These are phyloP conservation scores for Drosophila pandora DNA, from an alignment of 1,140 invertebrate genomes.

Conservation along the genomic window DNA sequence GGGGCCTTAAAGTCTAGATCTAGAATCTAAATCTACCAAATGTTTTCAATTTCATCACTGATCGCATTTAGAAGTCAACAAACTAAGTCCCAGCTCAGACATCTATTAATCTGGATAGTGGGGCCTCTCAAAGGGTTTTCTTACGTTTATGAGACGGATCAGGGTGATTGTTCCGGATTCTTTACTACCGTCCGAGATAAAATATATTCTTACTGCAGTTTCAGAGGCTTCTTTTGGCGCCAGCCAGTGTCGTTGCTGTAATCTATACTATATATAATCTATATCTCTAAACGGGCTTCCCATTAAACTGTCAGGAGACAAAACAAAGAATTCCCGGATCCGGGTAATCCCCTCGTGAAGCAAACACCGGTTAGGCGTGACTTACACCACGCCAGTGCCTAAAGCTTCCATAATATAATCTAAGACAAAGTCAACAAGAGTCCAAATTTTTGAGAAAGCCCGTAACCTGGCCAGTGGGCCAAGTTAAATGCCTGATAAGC, in stretches of 20 bases:
- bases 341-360: slow-evolving; percentile 19
- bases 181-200: slow-evolving; percentile 23
- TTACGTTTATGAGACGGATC: slow-evolving; percentile 27
- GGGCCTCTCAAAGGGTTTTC: slow-evolving; percentile 1
- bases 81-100: slow-evolving; percentile 13
- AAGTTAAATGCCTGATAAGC: slow-evolving; percentile 74
- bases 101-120: neutral
- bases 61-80: neutral
- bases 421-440: slow-evolving; percentile 42
- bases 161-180: slow-evolving; percentile 48
- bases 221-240: slow-evolving; percentile 23
- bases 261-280: slow-evolving; percentile 69
- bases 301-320: slow-evolving; percentile 37
- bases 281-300: slow-evolving; percentile 34
- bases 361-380: slow-evolving; percentile 54
- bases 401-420: slow-evolving; percentile 50
- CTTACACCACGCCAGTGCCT: slow-evolving; percentile 56
- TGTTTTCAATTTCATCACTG: slow-evolving; percentile 8
- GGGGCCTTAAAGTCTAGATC: neutral
- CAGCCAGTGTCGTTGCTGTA: slow-evolving; percentile 16
- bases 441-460: slow-evolving; percentile 31
- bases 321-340: slow-evolving; percentile 19
- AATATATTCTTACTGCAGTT: neutral
- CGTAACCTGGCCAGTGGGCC: slow-evolving; percentile 27
- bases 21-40: neutral